A percentile compares a stretch with the other conserved stretches of the same genome.
Evolutionary conservation across 2,888 invertebrate species (phyloP).

Genomic region (Alloscopus bannaensis): DNA sequence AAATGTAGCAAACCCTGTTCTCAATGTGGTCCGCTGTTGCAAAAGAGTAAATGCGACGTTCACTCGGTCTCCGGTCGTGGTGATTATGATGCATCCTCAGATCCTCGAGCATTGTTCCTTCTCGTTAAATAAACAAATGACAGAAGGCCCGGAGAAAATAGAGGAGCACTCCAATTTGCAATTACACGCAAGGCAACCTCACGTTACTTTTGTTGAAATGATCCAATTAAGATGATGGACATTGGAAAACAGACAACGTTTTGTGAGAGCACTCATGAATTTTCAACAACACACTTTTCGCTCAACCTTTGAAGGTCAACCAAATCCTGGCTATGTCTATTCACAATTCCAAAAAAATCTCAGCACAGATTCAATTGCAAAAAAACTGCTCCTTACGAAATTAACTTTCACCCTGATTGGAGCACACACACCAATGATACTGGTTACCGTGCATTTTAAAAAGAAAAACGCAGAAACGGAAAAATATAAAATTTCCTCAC

Average conservation of each 20-base stretch:
- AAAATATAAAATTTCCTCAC: not conserved
- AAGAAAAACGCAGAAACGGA: not conserved
- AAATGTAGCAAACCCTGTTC: constrained; percentile 68
- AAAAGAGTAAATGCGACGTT: constrained; percentile 69
- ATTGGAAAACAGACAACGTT: not conserved
- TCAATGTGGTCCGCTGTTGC: constrained; percentile 72
- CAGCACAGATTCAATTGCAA: too few relatives aligned
- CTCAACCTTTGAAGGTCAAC: not conserved
- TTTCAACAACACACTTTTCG: not conserved
- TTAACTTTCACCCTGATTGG: too few relatives aligned
- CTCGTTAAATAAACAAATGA: not conserved
- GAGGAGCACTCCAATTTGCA: too few relatives aligned
- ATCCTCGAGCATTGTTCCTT: constrained; percentile 42
- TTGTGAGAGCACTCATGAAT: not conserved
- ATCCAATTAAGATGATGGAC: not conserved
- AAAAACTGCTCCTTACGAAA: too few relatives aligned
- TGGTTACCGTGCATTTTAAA: not conserved
- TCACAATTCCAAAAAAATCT: too few relatives aligned
- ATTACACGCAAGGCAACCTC: not conserved
- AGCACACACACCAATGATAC: too few relatives aligned
- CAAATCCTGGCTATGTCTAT: too few relatives aligned
- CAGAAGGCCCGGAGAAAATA: too few relatives aligned
- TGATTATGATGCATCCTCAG: constrained; percentile 33
- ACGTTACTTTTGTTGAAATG: not conserved
- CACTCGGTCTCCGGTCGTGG: constrained; percentile 35